Evolutionary conservation across 2,888 invertebrate species (phyloP).

Genomic region (Lamproptera curius): DNA sequence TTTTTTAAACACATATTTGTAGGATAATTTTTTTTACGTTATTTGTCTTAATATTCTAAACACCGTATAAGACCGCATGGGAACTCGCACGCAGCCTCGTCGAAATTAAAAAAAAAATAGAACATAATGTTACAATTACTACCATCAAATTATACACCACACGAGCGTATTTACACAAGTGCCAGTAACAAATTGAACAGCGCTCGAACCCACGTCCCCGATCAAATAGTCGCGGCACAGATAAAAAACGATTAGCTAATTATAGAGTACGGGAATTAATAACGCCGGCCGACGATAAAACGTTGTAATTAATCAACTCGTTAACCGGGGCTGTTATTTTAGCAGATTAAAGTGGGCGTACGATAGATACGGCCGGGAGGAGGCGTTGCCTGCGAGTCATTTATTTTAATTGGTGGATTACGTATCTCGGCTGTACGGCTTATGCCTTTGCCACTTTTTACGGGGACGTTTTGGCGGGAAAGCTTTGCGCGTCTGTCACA

Average conservation of each 20-base stretch:
- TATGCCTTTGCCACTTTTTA: constrained; percentile 7
- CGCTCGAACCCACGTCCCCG: constrained; percentile 9
- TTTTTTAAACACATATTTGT: background rate
- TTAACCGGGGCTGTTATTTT: constrained; percentile 50
- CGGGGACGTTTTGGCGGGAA: background rate
- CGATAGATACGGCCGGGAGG: constrained; percentile 43
- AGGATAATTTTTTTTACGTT: background rate
- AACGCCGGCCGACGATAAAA: constrained; percentile 25
- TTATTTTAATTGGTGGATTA: constrained; percentile 56
- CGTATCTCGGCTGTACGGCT: background rate
- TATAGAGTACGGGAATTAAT: constrained; percentile 20
- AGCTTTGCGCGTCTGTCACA: no score
- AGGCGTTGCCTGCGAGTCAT: constrained; percentile 45
- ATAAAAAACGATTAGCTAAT: constrained; percentile 22
- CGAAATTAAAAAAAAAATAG: no score
- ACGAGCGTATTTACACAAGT: background rate
- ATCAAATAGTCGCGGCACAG: constrained; percentile 12
- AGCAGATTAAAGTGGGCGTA: constrained; percentile 49
- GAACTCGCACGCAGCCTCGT: no score
- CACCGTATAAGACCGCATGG: no score
- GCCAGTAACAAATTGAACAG: background rate
- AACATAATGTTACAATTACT: background rate
- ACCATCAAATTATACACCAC: background rate
- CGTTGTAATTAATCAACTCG: constrained; percentile 28
- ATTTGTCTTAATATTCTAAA: no score